These are phyloP conservation scores for Calephelis perditalis DNA, from an alignment of 2,888 invertebrate genomes.

Conservation along the genomic window DNA sequence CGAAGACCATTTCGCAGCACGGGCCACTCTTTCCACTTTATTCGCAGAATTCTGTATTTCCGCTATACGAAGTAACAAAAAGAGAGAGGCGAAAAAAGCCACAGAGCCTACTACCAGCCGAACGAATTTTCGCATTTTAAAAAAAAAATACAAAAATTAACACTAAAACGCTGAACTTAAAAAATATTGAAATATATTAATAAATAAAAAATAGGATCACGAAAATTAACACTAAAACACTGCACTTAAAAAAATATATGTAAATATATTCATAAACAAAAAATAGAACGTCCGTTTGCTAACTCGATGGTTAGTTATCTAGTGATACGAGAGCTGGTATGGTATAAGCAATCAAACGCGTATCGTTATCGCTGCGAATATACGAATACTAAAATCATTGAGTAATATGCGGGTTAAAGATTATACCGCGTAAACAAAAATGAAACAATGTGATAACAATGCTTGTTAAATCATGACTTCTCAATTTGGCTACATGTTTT, in stretches of 20 bases:
- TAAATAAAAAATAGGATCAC: background rate
- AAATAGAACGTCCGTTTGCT: background rate
- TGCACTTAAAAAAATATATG: background rate
- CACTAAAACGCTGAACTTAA: background rate
- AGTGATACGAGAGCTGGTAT: background rate
- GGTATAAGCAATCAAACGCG: background rate
- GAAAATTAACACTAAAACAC: background rate
- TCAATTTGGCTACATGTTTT: no score
- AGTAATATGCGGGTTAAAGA: background rate
- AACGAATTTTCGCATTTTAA: slow-evolving; percentile 1
- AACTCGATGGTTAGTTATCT: background rate
- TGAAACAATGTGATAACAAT: no score
- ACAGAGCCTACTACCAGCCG: background rate
- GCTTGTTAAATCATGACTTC: no score
- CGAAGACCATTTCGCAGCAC: background rate
- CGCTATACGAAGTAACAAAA: background rate
- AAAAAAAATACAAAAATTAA: background rate
- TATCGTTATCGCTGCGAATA: background rate
- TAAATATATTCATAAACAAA: background rate
- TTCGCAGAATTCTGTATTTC: background rate
- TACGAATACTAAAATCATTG: background rate
- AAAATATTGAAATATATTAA: background rate
- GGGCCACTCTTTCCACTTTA: slow-evolving; percentile 2
- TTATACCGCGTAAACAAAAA: background rate
- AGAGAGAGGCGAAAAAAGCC: background rate